Conservation (phyloP, 2,888 invertebrate genomes). For the Aricia artaxerxes region DNA sequence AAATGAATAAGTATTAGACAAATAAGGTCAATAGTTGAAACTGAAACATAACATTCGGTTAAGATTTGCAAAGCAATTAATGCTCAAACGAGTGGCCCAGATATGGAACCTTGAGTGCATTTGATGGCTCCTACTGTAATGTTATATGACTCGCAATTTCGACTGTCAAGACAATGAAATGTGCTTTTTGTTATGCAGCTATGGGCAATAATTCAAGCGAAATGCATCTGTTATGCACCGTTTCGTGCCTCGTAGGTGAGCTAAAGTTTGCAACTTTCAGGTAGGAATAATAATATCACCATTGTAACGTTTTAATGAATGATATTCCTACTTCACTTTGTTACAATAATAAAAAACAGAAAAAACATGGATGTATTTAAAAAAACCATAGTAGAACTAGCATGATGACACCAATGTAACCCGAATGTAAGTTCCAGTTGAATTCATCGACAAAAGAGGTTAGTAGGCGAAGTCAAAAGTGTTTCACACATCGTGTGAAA, state of each 20-base stretch:
- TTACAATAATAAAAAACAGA: no score
- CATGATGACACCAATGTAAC: neutral
- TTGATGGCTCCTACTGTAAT: constrained; percentile 49
- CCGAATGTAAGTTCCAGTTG: neutral
- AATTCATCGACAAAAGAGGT: neutral
- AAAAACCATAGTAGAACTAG: no score
- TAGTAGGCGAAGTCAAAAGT: constrained; percentile 6
- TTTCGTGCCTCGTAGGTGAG: neutral
- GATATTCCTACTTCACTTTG: neutral
- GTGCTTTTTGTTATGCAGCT: constrained; percentile 27
- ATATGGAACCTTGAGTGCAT: constrained; percentile 46
- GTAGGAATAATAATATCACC: neutral
- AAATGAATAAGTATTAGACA: no score
- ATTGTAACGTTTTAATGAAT: neutral
- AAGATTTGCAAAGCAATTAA: constrained; percentile 58
- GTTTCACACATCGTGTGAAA: constrained; percentile 24
- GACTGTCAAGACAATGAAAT: constrained; percentile 28
- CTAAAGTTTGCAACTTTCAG: neutral
- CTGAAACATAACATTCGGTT: constrained; percentile 42
- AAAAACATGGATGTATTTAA: no score
- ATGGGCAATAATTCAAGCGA: neutral
- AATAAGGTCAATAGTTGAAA: no score
- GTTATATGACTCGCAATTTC: constrained; percentile 34
- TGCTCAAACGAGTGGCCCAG: constrained; percentile 57
- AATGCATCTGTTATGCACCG: neutral